phyloP scores from a whole-genome alignment of 2,797 vertebrate species.

The Caiman crocodilus region DNA sequence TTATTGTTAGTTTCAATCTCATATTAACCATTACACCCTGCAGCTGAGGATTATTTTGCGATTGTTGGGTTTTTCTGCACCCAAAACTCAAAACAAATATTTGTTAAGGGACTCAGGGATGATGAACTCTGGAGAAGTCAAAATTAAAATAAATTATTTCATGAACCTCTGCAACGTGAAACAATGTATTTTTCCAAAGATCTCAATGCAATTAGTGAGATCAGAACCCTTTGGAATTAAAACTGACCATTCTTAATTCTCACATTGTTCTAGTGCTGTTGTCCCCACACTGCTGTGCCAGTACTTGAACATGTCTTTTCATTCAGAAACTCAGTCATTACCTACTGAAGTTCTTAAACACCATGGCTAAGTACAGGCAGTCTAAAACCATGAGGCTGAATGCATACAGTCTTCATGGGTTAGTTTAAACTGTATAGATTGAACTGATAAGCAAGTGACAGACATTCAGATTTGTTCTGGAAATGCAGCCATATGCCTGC shows the following conservation, averaged over 20 bases:
- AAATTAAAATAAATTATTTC: neutral
- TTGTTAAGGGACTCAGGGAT: neutral
- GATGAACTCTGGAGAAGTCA: neutral
- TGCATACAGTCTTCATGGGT: no score
- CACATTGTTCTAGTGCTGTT: neutral
- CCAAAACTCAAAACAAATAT: neutral
- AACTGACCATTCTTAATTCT: neutral
- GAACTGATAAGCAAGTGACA: no score
- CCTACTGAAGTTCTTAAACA: neutral
- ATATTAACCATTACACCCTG: neutral
- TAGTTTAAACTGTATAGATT: no score
- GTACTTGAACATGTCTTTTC: neutral
- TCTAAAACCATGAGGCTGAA: no score
- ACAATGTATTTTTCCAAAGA: constrained; percentile 38
- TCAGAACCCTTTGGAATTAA: constrained; percentile 9
- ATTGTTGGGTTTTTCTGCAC: neutral
- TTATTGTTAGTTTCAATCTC: neutral
- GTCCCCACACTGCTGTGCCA: neutral
- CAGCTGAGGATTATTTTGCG: neutral
- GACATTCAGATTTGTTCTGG: no score
- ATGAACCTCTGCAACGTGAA: neutral
- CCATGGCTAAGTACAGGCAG: neutral
- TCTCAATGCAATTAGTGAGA: constrained; percentile 16
- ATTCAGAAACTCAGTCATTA: neutral
- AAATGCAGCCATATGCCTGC: no score